Evolutionary conservation across 2,888 invertebrate species (phyloP).

Genomic region (Drosophila mimetica): DNA sequence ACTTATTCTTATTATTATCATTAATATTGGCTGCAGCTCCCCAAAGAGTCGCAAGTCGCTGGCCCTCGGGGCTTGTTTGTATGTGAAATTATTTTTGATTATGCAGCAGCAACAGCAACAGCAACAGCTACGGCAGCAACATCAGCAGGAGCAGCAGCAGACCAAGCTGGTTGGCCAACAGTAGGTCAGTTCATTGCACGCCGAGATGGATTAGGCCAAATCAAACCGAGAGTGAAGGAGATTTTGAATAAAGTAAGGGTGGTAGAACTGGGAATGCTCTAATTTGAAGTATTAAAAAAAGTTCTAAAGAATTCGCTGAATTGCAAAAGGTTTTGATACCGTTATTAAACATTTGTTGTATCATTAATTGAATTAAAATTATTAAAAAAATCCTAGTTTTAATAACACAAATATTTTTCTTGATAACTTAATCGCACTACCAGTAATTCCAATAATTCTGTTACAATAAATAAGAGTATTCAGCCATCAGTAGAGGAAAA

Average conservation of each 20-base stretch:
- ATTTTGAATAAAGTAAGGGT: fast-evolving
- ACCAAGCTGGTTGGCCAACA: constrained; percentile 53
- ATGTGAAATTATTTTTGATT: constrained; percentile 79
- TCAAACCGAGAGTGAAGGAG: constrained; percentile 18
- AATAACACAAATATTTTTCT: too few species aligned
- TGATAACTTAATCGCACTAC: background rate
- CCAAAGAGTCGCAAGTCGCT: constrained; percentile 36
- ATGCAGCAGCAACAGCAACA: constrained; percentile 58
- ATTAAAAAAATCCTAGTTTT: too few species aligned
- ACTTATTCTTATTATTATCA: constrained; percentile 81
- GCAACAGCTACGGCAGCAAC: constrained; percentile 9
- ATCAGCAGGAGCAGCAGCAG: constrained; percentile 16
- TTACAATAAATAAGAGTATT: constrained; percentile 6
- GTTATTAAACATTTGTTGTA: too few species aligned
- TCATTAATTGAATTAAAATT: background rate
- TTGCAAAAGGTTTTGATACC: too few species aligned
- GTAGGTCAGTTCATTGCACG: constrained; percentile 74
- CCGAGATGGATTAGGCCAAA: constrained; percentile 69
- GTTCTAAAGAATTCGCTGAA: background rate
- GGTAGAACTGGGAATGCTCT: constrained; percentile 18
- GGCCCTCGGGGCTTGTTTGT: constrained; percentile 78
- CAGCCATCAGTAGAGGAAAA: background rate
- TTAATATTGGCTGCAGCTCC: constrained; percentile 69
- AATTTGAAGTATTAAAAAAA: background rate
- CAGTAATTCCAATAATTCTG: background rate